Percentiles rank a stretch among this genome's conserved stretches.
Evolutionary conservation across 2,113 vertebrate species (phyloP).

Genomic region (Nibea coibor): DNA sequence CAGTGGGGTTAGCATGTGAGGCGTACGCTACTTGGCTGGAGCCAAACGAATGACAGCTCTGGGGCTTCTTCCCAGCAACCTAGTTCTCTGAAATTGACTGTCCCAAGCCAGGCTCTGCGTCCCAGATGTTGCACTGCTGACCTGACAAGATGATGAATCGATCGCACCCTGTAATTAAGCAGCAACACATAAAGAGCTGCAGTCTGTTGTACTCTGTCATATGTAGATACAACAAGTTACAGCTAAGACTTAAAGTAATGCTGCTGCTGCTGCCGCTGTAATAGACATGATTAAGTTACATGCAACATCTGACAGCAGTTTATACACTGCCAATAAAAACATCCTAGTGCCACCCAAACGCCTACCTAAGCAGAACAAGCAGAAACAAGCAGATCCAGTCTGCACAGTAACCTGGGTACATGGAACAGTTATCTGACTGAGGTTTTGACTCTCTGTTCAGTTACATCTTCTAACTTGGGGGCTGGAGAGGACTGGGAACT

Average conservation of each 20-base stretch:
- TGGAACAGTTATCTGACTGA: not conserved
- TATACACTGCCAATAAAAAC: not conserved
- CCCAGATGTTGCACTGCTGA: slow-evolving; percentile 60
- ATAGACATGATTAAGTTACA: not conserved
- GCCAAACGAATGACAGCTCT: slow-evolving; percentile 17
- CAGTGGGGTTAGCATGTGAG: slow-evolving; percentile 10
- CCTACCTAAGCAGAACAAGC: not conserved
- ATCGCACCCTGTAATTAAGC: slow-evolving; percentile 50
- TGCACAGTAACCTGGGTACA: not conserved
- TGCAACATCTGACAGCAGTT: slow-evolving; percentile 25
- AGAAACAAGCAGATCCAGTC: not conserved
- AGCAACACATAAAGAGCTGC: slow-evolving; percentile 17
- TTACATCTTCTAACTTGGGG: not conserved
- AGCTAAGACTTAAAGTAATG: not conserved
- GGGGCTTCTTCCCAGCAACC: slow-evolving; percentile 41
- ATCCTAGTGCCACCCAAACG: not conserved
- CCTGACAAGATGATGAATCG: slow-evolving; percentile 57
- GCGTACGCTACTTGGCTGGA: slow-evolving; percentile 9
- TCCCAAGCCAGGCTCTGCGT: slow-evolving; percentile 34
- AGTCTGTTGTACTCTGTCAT: not conserved
- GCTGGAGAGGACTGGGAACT: not conserved
- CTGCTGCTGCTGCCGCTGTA: not conserved
- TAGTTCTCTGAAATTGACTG: slow-evolving; percentile 35
- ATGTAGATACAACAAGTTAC: not conserved
- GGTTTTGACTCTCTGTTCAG: not conserved